These are phyloP conservation scores for Fregetta grallaria DNA, from an alignment of 2,113 vertebrate species.

Conservation along the genomic window DNA sequence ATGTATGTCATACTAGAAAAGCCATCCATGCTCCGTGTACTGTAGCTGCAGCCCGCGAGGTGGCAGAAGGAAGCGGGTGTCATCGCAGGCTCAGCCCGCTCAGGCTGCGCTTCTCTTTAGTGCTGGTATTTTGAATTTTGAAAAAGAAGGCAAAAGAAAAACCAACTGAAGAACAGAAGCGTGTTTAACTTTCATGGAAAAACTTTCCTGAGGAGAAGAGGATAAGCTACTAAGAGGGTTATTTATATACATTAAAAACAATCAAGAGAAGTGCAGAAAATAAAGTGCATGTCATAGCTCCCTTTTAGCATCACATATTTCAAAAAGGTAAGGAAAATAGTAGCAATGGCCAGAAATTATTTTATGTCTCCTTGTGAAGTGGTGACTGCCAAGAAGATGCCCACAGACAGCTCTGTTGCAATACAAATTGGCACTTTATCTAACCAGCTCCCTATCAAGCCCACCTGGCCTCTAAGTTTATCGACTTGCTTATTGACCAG, in stretches of 20 bases:
- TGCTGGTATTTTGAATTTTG: background rate
- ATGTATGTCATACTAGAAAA: background rate
- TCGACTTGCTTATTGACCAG: background rate
- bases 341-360: background rate
- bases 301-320: background rate
- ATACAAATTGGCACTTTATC: background rate
- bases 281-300: background rate
- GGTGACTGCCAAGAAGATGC: background rate
- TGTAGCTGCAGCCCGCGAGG: slow-evolving; percentile 18
- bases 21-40: background rate
- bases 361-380: background rate
- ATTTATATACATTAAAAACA: background rate
- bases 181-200: background rate
- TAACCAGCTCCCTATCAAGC: background rate
- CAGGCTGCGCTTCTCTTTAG: background rate
- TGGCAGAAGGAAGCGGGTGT: slow-evolving; percentile 26
- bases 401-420: background rate
- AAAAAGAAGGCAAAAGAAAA: background rate
- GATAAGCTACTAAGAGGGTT: background rate
- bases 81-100: background rate
- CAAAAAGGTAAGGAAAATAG: background rate
- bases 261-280: background rate
- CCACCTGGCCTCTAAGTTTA: background rate
- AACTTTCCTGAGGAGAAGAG: background rate
- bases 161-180: background rate